A percentile compares a stretch with the other conserved stretches of the same genome.
phyloP scores from a whole-genome alignment of 2,888 invertebrate genomes.

The Girardia tigrina region DNA sequence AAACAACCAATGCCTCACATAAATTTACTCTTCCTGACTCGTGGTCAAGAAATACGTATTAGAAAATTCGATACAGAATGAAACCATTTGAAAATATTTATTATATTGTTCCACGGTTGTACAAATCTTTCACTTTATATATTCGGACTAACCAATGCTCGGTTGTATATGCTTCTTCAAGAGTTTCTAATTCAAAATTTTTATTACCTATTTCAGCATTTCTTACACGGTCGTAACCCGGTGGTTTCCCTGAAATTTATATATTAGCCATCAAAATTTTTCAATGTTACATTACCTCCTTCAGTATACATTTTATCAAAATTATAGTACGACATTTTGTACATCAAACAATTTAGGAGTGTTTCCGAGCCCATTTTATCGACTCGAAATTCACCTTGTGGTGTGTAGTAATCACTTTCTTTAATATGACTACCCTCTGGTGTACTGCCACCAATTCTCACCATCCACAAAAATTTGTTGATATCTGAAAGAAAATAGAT shows the following conservation, averaged over 20 bases:
- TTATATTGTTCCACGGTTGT: constrained; percentile 55
- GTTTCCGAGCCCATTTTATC: constrained; percentile 81
- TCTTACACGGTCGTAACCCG: constrained; percentile 86
- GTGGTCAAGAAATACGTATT: too few relatives aligned
- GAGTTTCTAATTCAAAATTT: constrained; percentile 85
- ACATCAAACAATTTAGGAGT: constrained; percentile 90
- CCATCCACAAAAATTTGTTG: constrained; percentile 99
- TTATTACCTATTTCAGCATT: constrained; percentile 97
- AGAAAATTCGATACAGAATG: too few relatives aligned
- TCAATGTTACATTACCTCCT: constrained; percentile 57
- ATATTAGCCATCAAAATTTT: neutral
- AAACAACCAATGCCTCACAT: too few relatives aligned
- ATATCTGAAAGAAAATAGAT: constrained; percentile 59
- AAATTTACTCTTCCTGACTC: too few relatives aligned
- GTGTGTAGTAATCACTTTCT: constrained; percentile 88
- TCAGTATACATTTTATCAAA: constrained; percentile 91
- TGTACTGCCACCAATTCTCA: constrained; percentile 83
- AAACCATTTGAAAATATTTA: too few relatives aligned
- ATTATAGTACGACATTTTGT: constrained; percentile 96
- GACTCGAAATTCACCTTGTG: constrained; percentile 81
- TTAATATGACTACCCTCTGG: constrained; percentile 83
- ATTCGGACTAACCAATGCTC: constrained; percentile 98
- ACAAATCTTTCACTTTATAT: constrained; percentile 85
- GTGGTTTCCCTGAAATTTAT: constrained; percentile 63
- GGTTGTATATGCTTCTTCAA: constrained; percentile 97